Percentiles rank a stretch among this genome's conserved stretches.
These are phyloP conservation scores for Dasysyrphus tricinctus DNA, from an alignment of 2,888 invertebrate genomes.

Conservation along the genomic window DNA sequence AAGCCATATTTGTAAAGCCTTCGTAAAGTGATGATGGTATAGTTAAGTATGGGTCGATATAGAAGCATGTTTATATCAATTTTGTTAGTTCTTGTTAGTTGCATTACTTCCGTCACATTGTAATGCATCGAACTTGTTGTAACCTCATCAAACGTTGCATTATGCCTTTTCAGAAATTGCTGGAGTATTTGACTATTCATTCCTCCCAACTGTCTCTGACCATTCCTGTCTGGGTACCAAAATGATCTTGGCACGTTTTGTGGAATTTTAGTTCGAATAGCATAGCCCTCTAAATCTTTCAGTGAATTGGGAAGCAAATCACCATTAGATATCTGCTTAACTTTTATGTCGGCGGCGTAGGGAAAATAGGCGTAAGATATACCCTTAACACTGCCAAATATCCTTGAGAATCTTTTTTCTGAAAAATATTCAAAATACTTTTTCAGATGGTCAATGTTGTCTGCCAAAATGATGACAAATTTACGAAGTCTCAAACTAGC, in stretches of 20 bases:
- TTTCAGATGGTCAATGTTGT: too few relatives aligned
- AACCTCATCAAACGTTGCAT: not conserved
- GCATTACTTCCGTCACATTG: not conserved
- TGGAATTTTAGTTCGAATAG: too few relatives aligned
- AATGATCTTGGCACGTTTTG: not conserved
- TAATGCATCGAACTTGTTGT: not conserved
- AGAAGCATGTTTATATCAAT: not conserved
- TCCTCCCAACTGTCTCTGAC: not conserved
- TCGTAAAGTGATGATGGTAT: not conserved
- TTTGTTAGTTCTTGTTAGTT: not conserved
- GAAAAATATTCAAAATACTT: too few relatives aligned
- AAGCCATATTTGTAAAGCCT: not conserved
- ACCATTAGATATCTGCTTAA: too few relatives aligned
- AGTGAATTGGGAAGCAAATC: too few relatives aligned
- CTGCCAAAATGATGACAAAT: too few relatives aligned
- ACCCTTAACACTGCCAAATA: too few relatives aligned
- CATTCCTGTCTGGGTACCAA: not conserved
- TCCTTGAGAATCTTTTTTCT: too few relatives aligned
- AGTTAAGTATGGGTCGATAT: not conserved
- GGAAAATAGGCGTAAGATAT: too few relatives aligned
- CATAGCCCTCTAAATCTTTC: too few relatives aligned
- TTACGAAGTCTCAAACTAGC: too few relatives aligned
- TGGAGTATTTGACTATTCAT: not conserved
- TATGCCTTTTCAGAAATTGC: not conserved
- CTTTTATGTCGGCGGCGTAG: too few relatives aligned